Base-by-base conservation (phyloP, 2,113 vertebrate genomes). In the Ariopsis seemanni region DNA sequence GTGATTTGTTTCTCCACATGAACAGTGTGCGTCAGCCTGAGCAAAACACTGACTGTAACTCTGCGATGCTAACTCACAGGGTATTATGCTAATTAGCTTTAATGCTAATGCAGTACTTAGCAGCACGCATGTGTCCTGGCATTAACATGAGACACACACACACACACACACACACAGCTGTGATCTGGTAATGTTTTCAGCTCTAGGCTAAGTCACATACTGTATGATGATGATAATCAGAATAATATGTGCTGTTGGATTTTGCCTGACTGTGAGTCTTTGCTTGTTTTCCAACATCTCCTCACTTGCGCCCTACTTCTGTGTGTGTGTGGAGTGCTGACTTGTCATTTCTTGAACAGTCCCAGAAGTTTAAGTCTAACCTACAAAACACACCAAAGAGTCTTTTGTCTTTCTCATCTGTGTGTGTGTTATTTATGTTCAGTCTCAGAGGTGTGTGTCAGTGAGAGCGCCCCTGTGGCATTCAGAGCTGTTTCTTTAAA, bases 311-410 rank as follows among this genome's bases (percentile, higher is more conserved):
- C 50, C 86, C 89, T 79, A 86, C 42, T 84, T 90, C 53, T 88
- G 65, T 90, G 62, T 87, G 22, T 62, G 65, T 42, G 87, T 85
- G 78, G 22, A 86, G 63, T 88, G 89, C 89, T 90, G 89, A 90
- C 81, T 86, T 55, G 17, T 42, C 78, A 48, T 86, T 87, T 42
- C 79, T 81, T 84, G n/a, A 34, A 34, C 11, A 74, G 84, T 90
- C 89, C 89, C 87, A 52, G 62, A 67, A 82, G 89, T 85, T 85
- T 81, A 79, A 84, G 65, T 78, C 89, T 88, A 83, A 88, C 85
- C 89, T 88, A 90, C 87, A 85, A 90, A 86, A 86, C 83, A 25
- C 48, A 83, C 52, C 84, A 67, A 67, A 81, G 72, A 58, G 53
- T 77, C 79, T 88, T 87, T 25, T 53, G 58, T 60, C 57, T 67